phyloP scores from a whole-genome alignment of 2,797 vertebrate genomes.

The Macrochelys suwanniensis region DNA sequence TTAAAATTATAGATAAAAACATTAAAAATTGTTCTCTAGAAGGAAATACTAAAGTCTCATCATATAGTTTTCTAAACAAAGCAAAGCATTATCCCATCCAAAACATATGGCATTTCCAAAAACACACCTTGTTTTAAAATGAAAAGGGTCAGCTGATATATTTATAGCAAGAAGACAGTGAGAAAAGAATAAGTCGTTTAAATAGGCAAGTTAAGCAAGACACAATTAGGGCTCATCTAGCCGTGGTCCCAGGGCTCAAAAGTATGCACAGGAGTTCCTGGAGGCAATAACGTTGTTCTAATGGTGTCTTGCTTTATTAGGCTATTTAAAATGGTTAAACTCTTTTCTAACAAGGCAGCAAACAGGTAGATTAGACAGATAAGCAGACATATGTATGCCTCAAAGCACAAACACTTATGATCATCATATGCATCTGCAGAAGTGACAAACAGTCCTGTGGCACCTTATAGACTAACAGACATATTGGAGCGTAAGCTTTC shows the following conservation, averaged over 20 bases:
- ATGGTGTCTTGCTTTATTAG: neutral
- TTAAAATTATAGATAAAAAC: neutral
- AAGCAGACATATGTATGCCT: neutral
- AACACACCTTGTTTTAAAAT: neutral
- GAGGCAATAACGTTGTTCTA: neutral
- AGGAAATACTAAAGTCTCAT: neutral
- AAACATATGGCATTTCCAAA: neutral
- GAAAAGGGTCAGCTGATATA: neutral
- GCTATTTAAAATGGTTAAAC: neutral
- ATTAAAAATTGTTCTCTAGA: neutral
- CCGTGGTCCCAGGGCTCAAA: neutral
- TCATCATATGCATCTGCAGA: neutral
- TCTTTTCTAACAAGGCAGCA: neutral
- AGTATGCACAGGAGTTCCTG: neutral
- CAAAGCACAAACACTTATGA: neutral
- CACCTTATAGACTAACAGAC: no score
- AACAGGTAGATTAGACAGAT: neutral
- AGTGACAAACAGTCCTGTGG: no score
- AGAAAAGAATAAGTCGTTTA: neutral
- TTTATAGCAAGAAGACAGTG: neutral
- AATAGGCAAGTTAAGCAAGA: neutral
- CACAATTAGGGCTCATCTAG: neutral
- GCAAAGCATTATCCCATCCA: neutral
- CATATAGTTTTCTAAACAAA: neutral
- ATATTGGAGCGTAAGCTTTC: no score